Evolutionary conservation across 2,888 invertebrate genomes (phyloP).

Genomic region (Epinotia ramella): DNA sequence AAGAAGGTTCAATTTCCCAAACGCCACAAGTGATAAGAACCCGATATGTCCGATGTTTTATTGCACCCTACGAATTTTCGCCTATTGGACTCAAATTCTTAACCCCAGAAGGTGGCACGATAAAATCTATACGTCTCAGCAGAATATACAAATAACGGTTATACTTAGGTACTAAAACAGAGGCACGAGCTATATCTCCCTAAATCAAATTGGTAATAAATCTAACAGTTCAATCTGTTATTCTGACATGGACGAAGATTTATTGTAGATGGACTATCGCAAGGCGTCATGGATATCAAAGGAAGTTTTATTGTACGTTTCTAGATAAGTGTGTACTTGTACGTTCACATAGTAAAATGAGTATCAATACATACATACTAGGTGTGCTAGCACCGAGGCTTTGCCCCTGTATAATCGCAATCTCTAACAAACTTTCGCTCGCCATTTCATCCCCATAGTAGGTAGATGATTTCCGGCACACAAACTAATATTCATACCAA

Average conservation of each 20-base stretch:
- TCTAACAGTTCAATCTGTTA: slow-evolving; percentile 16
- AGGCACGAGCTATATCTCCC: slow-evolving; percentile 22
- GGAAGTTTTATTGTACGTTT: neutral
- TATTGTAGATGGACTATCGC: slow-evolving; percentile 6
- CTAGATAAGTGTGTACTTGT: neutral
- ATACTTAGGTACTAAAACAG: slow-evolving; percentile 24
- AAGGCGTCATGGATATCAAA: neutral
- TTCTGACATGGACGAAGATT: slow-evolving; percentile 16
- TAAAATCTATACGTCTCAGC: slow-evolving; percentile 40
- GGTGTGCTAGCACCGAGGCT: neutral
- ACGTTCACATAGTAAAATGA: neutral
- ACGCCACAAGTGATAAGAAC: neutral
- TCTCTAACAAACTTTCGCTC: too few relatives aligned
- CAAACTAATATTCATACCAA: neutral
- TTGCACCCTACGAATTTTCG: slow-evolving; percentile 35
- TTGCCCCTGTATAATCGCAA: neutral
- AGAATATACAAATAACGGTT: slow-evolving; percentile 26
- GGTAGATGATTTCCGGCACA: neutral
- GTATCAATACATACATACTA: too few relatives aligned
- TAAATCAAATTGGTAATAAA: slow-evolving; percentile 39
- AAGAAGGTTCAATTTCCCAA: neutral
- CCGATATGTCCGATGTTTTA: slow-evolving; percentile 27
- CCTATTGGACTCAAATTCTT: slow-evolving; percentile 37
- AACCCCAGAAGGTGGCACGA: slow-evolving; percentile 28
- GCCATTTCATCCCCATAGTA: neutral